Evolutionary conservation across 2,888 invertebrate genomes (phyloP), one percentile per base, ranked within the genome.

Genomic region (Scaptomyza cyrtandrae): DNA sequence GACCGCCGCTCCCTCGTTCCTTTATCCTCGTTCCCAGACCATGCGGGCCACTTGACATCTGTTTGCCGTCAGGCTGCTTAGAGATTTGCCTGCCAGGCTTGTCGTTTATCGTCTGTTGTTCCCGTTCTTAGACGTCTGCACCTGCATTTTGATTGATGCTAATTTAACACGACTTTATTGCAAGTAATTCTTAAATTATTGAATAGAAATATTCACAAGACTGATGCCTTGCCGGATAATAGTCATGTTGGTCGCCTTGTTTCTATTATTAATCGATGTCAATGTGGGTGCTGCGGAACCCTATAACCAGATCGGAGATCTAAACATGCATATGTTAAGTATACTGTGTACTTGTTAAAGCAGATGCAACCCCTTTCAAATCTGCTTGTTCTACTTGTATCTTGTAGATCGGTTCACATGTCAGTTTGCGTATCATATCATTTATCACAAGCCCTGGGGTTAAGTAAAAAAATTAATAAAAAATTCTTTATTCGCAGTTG

Each of bases 41-140:
- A 87, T 85, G 88, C 88, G 88, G 88, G 88, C 83, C 88, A 86
- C 86, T 86, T 87, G 86, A 84, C 83, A 84, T 84, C 86, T 84
- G 83, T 78, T 86, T 63, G 73, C 68, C 67, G 78, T 68, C 86
- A 64, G 61, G 43, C 60, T 54, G 66, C 50, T 66, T 66, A 64
- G 43, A 70, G 78, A 76, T 59, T 79, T 64, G 63, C 75, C 58
- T 80, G 71, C 55, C 52, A 46, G 56, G 46, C 27, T 49, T 50
- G 24, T 33, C 49, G 24, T 35, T 33, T 56, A 46, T 19, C 39
- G 24, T 27, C 33, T 58, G 52, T 56, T 45, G 19, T 54, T 65
- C 39, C 44, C 56, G 37, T 44, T 53, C 31, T 35, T 39, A 14
- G 52, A 48, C 54, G 64, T 68, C 80, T 78, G 88, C 85, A 88